Evolutionary conservation across 1,140 invertebrate genomes (phyloP).

Genomic region (Muscidifurax raptorellus): DNA sequence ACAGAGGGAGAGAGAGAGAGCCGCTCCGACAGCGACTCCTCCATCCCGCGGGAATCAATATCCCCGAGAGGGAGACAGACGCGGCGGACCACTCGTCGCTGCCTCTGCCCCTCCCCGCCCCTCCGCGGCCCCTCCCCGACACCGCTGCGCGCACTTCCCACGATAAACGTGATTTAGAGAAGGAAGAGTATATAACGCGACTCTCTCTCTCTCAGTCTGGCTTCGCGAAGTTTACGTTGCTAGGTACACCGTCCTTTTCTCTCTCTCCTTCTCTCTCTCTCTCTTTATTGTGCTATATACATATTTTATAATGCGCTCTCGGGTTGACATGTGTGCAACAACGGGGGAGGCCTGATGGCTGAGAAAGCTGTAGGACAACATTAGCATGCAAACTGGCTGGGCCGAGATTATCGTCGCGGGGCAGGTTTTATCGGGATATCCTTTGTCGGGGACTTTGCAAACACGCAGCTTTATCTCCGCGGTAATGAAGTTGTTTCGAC

Average conservation of each 20-base stretch:
- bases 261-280: background rate
- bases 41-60: conserved; percentile 75
- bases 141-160: conserved; percentile 49
- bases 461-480: no score
- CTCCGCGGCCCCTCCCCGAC: conserved; percentile 28
- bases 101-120: conserved; percentile 37
- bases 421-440: background rate
- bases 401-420: background rate
- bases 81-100: conserved; percentile 35
- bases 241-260: background rate
- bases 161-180: conserved; percentile 72
- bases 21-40: conserved; percentile 63
- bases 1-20: background rate
- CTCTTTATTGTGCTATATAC: background rate
- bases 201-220: background rate
- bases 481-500: background rate
- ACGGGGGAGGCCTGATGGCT: background rate
- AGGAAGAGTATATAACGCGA: conserved; percentile 42
- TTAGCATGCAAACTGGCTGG: background rate
- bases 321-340: background rate
- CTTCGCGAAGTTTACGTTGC: background rate
- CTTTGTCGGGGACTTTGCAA: no score
- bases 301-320: background rate
- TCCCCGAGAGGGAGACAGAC: conserved; percentile 64
- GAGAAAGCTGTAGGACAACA: background rate